Conservation (phyloP, 2,113 vertebrate genomes). For the Plecotus auritus region DNA sequence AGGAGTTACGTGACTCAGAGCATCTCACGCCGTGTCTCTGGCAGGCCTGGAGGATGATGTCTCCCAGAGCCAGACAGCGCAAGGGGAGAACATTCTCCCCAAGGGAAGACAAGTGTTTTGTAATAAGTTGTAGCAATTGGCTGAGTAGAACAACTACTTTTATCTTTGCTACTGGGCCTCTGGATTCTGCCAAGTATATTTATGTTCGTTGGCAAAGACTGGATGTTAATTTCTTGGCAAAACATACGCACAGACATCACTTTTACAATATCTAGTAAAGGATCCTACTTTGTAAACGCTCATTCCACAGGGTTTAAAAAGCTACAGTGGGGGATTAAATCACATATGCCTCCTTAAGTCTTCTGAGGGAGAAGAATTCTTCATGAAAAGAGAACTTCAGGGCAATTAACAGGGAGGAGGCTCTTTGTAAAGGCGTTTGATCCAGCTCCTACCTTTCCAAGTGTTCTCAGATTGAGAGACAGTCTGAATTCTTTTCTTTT, state of each 20-base stretch:
- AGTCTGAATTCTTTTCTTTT: background rate
- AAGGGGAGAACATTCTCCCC: background rate
- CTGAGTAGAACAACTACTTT: constrained; percentile 54
- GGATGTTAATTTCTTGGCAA: constrained; percentile 67
- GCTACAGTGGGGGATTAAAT: background rate
- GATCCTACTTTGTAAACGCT: constrained; percentile 39
- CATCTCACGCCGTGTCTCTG: background rate
- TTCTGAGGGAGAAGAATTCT: constrained; percentile 39
- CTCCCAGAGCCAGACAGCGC: background rate
- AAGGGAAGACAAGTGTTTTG: constrained; percentile 52
- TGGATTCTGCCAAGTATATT: constrained; percentile 61
- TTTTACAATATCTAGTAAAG: constrained; percentile 50
- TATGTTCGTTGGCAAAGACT: constrained; percentile 56
- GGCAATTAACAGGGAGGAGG: background rate
- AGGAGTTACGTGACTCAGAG: background rate
- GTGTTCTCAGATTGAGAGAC: background rate
- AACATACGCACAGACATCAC: background rate
- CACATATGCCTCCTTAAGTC: constrained; percentile 10
- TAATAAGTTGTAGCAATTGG: constrained; percentile 50
- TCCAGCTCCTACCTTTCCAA: background rate
- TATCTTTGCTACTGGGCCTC: constrained; percentile 64
- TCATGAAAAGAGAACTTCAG: background rate
- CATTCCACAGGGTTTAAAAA: constrained; percentile 49
- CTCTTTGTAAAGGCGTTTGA: background rate
- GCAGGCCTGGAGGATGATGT: background rate